Base-by-base conservation (phyloP, 1,140 invertebrate genomes). In the Dendrolimus punctatus region DNA sequence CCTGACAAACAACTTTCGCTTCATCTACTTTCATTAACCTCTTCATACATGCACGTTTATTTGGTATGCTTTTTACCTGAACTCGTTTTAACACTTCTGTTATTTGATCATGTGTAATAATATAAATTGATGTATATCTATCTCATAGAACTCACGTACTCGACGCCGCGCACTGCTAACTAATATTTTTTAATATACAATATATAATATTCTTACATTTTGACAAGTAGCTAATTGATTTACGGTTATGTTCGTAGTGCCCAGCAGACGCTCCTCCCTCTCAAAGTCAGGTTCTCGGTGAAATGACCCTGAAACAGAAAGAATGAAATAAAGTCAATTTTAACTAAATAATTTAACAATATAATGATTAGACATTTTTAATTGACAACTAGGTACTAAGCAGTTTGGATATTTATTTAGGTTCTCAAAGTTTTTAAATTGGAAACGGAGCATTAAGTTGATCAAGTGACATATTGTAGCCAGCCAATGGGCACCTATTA, bases 271-370 rank as follows among this genome's bases (percentile, higher is more conserved):
- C 48, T 83, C 77, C 38, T 80, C 75, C 6, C 74, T 58, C 5
- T 65, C 43, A 53, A 81, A 76, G 49, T 83, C 80, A 4, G 80
- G 78, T 55, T 83, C 80, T 7, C 80, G 78, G 46, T 83, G 75
- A 47, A 81, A 83, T 9, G 66, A 60, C 46, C 80, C 80, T 83
- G 9, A 23, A 55, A 51, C 9, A 9, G 46, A 47, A n/a, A 8
- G 49, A 40, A 44, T 46, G 4, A 49, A 48, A 56, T 40, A 8
- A 50, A 39, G 5, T n/a, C n/a, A 8, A 39, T n/a, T 9, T 1
- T 3, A n/a, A n/a, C n/a, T 9, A 9, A 6, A 9, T 6, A 45
- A 6, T n/a, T 8, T 6, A 37, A 49, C 6, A 6, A 9, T 7
- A 46, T 46, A 39, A 39, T n/a, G n/a, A 37, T 38, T 49, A 5